These are phyloP conservation scores for Tretioscincus oriximinensis DNA, from an alignment of 2,113 vertebrate genomes.

Conservation along the genomic window DNA sequence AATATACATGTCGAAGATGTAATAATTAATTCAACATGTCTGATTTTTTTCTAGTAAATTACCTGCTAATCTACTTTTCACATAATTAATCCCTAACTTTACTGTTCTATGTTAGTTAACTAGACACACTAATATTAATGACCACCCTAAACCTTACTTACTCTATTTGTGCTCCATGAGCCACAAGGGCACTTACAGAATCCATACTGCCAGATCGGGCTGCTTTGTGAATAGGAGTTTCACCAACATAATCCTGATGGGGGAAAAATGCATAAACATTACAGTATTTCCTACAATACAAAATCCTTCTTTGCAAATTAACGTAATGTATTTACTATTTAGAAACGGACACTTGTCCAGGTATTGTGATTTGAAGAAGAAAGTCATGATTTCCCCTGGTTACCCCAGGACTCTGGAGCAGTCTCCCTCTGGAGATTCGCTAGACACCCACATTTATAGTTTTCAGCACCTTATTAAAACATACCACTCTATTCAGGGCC, in stretches of 20 bases:
- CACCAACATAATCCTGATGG: slow-evolving; percentile 91
- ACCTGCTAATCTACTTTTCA: slow-evolving; percentile 20
- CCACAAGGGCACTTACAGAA: slow-evolving; percentile 88
- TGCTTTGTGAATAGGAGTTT: slow-evolving; percentile 94
- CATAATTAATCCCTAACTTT: slow-evolving; percentile 42
- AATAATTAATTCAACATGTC: slow-evolving; percentile 33
- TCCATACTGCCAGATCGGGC: slow-evolving; percentile 93
- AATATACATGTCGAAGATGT: slow-evolving; percentile 52
- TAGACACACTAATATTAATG: slow-evolving; percentile 62
- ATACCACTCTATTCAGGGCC: no score
- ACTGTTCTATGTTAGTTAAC: slow-evolving; percentile 60
- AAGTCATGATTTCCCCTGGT: no score
- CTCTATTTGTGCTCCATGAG: slow-evolving; percentile 88
- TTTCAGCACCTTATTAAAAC: no score
- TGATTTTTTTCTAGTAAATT: slow-evolving; percentile 17
- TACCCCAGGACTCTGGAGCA: no score
- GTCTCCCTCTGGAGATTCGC: no score
- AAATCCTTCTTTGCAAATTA: no score
- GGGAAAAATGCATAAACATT: neutral
- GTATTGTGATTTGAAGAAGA: no score
- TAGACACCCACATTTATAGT: no score
- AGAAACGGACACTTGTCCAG: no score
- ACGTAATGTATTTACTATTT: no score
- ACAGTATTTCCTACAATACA: no score
- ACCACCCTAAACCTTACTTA: slow-evolving; percentile 78